Conservation (phyloP, 2,888 invertebrate species). For the Lasioglossum leucozonium region DNA sequence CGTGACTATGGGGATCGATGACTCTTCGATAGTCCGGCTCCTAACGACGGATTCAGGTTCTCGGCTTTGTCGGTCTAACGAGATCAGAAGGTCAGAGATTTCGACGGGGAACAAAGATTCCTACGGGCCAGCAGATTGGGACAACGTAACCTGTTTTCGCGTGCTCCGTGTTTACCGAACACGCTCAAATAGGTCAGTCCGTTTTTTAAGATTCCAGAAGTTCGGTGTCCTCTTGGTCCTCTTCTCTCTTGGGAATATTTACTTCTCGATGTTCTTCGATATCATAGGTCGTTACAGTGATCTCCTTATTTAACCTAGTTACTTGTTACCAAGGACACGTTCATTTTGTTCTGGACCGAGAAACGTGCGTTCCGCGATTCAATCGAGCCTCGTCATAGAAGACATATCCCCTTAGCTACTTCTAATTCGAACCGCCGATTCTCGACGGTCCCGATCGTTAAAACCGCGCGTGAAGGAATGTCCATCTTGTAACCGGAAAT, state of each 20-base stretch:
- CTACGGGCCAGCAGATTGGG: background rate
- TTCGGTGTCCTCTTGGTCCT: background rate
- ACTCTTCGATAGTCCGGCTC: background rate
- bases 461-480: slow-evolving; percentile 10
- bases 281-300: background rate
- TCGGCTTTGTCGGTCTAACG: background rate
- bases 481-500: slow-evolving; percentile 19
- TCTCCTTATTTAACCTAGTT: background rate
- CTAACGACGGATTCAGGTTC: background rate
- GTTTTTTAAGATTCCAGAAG: background rate
- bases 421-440: slow-evolving; percentile 2
- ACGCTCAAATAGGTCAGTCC: background rate
- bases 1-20: background rate
- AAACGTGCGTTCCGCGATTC: background rate
- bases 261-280: no score
- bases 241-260: no score
- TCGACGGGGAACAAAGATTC: background rate
- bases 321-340: background rate
- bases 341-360: background rate
- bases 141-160: background rate
- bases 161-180: background rate
- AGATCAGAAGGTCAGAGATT: slow-evolving; percentile 19
- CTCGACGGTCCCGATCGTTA: slow-evolving; percentile 1
- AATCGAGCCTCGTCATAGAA: background rate
- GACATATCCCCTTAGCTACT: background rate